Evolutionary conservation across 92 coral and sea anemone species (phyloP).

Genomic region (Zoanthus sociatus): DNA sequence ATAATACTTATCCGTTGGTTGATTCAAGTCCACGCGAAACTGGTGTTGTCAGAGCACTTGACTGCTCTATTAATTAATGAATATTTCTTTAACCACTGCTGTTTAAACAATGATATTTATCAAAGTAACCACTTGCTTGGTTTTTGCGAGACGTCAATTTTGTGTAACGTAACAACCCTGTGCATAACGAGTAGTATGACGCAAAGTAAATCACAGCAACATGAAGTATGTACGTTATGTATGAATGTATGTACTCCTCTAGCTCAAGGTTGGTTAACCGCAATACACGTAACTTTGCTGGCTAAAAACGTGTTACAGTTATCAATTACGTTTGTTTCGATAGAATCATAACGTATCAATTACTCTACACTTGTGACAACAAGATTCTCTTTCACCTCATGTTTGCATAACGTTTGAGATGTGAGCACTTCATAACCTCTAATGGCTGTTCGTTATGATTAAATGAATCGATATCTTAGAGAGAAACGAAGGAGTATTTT

Average conservation of each 20-base stretch:
- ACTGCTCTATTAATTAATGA: not conserved
- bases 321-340: no score
- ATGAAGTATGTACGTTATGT: not conserved
- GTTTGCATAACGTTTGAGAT: no score
- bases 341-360: no score
- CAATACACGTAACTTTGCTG: not conserved
- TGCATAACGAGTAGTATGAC: not conserved
- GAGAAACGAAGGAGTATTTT: no score
- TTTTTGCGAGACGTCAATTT: not conserved
- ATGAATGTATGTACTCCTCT: not conserved
- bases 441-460: no score
- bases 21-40: conserved; percentile 2
- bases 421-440: no score
- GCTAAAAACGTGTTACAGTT: not conserved
- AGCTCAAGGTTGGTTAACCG: not conserved
- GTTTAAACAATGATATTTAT: not conserved
- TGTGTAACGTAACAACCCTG: not conserved
- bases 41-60: not conserved
- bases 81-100: not conserved
- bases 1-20: not conserved
- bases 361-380: no score
- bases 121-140: not conserved
- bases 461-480: no score
- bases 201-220: not conserved
- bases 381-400: no score